Percentiles rank a stretch among this genome's conserved stretches.
Conservation (phyloP, 2,888 invertebrate genomes). For the Drosophila prostipennis region DNA sequence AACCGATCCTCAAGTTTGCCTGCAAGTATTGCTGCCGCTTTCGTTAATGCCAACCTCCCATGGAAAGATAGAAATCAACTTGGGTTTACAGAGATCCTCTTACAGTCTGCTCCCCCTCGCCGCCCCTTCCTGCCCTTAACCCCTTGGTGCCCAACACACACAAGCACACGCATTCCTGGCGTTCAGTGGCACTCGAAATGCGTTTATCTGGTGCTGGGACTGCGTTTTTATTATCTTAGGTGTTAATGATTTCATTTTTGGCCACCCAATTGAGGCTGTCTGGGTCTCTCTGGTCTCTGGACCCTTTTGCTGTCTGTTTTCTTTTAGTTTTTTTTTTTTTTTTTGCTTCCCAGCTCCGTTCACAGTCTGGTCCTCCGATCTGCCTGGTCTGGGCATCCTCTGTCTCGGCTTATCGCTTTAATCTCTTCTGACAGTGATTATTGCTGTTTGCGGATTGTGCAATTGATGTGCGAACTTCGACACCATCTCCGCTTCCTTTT, state of each 20-base stretch:
- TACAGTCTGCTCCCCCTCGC: conserved; percentile 48
- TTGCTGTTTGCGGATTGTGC: conserved; percentile 81
- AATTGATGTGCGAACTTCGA: conserved; percentile 81
- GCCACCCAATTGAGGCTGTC: conserved; percentile 81
- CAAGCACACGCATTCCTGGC: conserved; percentile 59
- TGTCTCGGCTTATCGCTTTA: conserved; percentile 79
- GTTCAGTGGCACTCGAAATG: conserved; percentile 56
- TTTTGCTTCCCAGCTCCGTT: conserved; percentile 6
- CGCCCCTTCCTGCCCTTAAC: background rate
- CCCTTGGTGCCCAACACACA: conserved; percentile 5
- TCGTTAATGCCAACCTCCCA: conserved; percentile 73
- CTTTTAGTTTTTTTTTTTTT: background rate
- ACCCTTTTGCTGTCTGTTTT: conserved; percentile 7
- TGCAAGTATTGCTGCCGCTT: conserved; percentile 28
- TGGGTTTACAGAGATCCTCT: conserved; percentile 61
- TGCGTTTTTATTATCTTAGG: conserved; percentile 80
- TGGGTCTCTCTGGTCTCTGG: conserved; percentile 12
- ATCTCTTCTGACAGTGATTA: conserved; percentile 81
- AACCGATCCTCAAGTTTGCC: conserved; percentile 28
- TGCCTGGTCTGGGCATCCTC: conserved; percentile 30
- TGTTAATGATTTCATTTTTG: conserved; percentile 84
- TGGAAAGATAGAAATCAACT: conserved; percentile 81
- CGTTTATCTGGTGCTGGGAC: conserved; percentile 50
- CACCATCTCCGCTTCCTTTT: conserved; percentile 62
- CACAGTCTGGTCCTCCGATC: background rate